A percentile compares a stretch with the other conserved stretches of the same genome.
phyloP scores from a whole-genome alignment of 2,113 vertebrate genomes.

The Galbula dea region DNA sequence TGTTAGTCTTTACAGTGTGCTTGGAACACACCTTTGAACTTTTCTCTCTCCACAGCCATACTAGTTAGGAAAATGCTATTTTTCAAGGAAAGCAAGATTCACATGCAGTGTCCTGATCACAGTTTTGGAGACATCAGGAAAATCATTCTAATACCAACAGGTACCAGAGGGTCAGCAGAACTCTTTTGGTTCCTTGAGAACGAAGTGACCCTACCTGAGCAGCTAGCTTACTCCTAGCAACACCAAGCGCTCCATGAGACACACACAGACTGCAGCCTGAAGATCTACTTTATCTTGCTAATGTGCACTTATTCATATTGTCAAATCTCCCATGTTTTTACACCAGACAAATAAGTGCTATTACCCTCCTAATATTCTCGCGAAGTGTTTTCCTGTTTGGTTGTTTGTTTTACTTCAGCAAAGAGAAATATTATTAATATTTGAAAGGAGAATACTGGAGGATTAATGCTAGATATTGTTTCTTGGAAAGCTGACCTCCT shows the following conservation, averaged over 20 bases:
- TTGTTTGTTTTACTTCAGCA: neutral
- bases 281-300: neutral
- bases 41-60: neutral
- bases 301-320: neutral
- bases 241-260: neutral
- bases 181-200: neutral
- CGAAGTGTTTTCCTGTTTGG: neutral
- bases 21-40: neutral
- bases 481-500: neutral
- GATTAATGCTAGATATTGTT: neutral
- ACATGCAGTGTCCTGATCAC: neutral
- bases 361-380: neutral
- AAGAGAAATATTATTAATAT: neutral
- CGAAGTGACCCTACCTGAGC: neutral
- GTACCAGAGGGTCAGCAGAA: neutral
- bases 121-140: neutral
- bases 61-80: neutral
- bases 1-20: neutral
- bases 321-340: neutral
- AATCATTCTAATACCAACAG: neutral
- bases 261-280: neutral
- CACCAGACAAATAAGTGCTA: neutral
- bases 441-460: neutral
- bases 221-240: neutral
- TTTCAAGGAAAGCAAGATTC: neutral